Evolutionary conservation across 2,113 vertebrate species (phyloP).

Genomic region (Crotalus viridis): DNA sequence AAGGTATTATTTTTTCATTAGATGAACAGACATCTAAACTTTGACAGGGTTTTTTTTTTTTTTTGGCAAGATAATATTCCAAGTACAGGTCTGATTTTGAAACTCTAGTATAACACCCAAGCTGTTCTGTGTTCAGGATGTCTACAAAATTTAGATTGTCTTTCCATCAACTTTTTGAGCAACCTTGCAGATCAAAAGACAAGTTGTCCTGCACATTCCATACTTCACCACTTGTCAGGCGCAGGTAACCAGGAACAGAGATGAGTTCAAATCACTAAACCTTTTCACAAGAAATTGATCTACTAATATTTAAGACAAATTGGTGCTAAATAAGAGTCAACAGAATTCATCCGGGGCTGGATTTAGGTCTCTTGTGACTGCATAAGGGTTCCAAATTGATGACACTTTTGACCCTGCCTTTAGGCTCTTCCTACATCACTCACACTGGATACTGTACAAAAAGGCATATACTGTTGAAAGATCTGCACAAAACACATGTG

Average conservation of each 20-base stretch:
- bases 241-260: not conserved
- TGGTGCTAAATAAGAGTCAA: not conserved
- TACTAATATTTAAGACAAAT: not conserved
- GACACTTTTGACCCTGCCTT: not conserved
- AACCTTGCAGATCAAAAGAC: not conserved
- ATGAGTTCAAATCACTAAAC: not conserved
- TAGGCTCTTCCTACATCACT: not conserved
- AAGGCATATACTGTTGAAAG: not conserved
- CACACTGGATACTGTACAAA: not conserved
- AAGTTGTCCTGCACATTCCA: not conserved
- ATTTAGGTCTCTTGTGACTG: not conserved
- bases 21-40: not conserved
- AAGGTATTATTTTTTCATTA: not conserved
- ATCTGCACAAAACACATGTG: not conserved
- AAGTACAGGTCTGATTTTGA: slow-evolving; percentile 56
- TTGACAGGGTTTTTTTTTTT: not conserved
- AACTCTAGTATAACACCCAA: slow-evolving; percentile 29
- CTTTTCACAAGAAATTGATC: not conserved
- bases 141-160: not conserved
- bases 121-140: slow-evolving; percentile 17
- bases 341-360: not conserved
- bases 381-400: not conserved
- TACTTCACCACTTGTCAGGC: not conserved
- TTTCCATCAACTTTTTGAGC: not conserved
- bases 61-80: not conserved